phyloP scores from a whole-genome alignment of 2,797 vertebrate species.

The Todus mexicanus region DNA sequence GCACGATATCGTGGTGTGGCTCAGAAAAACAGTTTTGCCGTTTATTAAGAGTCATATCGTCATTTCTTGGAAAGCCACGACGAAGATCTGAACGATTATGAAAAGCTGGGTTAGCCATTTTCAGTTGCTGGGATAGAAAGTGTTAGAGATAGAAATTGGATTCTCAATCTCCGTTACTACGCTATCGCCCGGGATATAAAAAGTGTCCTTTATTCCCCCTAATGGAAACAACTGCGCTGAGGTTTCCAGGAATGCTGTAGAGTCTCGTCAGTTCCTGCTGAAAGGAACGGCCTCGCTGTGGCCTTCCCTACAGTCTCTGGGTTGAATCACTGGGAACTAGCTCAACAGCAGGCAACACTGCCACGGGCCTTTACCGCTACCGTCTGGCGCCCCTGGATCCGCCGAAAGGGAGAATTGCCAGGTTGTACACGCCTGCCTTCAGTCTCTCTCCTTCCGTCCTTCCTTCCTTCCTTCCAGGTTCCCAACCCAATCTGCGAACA shows the following conservation, averaged over 20 bases:
- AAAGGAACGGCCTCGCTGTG: conserved; percentile 27
- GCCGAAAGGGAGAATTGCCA: conserved; percentile 40
- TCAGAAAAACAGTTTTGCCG: not conserved
- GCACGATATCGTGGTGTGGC: not conserved
- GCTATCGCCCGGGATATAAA: conserved; percentile 54
- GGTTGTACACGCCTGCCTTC: not conserved
- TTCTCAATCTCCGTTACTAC: conserved; percentile 54
- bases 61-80: conserved; percentile 34
- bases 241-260: conserved; percentile 59
- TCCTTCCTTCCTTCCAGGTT: conserved; percentile 40
- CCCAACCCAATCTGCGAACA: conserved; percentile 52
- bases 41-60: not conserved
- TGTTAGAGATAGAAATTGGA: conserved; percentile 53
- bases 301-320: not conserved
- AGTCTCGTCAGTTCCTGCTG: conserved; percentile 17
- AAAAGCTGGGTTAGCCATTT: conserved; percentile 48
- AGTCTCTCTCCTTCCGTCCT: conserved; percentile 51
- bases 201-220: conserved; percentile 37
- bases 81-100: conserved; percentile 24
- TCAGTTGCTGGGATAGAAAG: conserved; percentile 63
- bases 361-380: not conserved
- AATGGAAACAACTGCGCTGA: conserved; percentile 47
- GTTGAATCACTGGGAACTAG: not conserved
- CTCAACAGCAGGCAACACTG: conserved; percentile 22
- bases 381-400: conserved; percentile 6